Evolutionary conservation across 2,888 invertebrate genomes (phyloP).

Genomic region (Nephrotoma guestfalica): DNA sequence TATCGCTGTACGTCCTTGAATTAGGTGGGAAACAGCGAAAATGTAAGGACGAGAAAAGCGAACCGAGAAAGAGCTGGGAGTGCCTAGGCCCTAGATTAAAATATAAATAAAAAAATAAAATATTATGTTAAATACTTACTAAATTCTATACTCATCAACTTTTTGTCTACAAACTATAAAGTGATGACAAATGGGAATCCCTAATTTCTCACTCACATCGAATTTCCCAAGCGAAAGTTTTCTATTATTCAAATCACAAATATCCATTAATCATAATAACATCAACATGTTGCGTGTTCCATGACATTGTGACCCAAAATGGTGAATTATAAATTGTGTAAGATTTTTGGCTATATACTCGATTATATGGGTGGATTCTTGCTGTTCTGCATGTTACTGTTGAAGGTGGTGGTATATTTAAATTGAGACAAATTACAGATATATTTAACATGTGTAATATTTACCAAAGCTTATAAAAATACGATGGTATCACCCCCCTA

Average conservation of each 20-base stretch:
- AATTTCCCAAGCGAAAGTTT: background rate
- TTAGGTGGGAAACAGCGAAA: no score
- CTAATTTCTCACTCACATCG: no score
- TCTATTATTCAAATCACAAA: background rate
- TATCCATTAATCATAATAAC: background rate
- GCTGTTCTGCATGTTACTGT: background rate
- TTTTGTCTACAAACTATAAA: no score
- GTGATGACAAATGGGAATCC: no score
- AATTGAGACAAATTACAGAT: background rate
- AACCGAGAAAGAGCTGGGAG: no score
- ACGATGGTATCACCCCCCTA: background rate
- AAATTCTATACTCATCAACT: no score
- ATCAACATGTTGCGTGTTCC: background rate
- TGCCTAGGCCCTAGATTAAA: no score
- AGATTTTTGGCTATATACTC: background rate
- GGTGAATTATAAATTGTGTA: background rate
- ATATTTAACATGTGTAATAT: background rate
- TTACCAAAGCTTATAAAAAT: background rate
- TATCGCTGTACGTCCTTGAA: no score
- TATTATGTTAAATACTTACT: no score
- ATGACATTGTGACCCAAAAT: background rate
- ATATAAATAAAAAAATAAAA: no score
- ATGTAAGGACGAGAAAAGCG: no score
- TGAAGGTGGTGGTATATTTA: background rate
- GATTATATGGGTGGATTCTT: background rate